phyloP scores from a whole-genome alignment of 2,113 vertebrate species.

The Daphoenositta chrysoptera region DNA sequence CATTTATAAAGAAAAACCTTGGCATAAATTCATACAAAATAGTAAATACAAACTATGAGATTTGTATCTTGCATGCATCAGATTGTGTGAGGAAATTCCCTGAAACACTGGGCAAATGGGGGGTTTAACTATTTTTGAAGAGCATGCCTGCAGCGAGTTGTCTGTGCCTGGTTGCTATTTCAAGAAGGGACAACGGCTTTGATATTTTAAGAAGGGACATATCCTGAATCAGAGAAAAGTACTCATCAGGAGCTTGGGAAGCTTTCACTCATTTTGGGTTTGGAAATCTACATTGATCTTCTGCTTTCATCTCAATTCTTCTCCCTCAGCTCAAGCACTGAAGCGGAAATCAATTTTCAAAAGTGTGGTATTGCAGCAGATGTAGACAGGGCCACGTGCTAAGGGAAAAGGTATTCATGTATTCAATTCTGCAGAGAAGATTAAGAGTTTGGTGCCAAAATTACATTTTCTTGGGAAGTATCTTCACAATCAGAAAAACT shows the following conservation, averaged over 20 bases:
- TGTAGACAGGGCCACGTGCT: neutral
- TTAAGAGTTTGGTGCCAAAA: neutral
- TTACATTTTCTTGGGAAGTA: neutral
- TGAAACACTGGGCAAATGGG: neutral
- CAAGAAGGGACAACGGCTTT: neutral
- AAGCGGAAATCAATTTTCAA: neutral
- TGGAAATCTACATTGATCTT: neutral
- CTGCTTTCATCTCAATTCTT: neutral
- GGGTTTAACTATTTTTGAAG: neutral
- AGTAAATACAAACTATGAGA: neutral
- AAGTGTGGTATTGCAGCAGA: neutral
- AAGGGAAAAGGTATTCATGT: neutral
- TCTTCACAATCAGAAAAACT: neutral
- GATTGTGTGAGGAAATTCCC: neutral
- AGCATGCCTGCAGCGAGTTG: neutral
- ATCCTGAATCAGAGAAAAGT: neutral
- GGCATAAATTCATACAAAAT: neutral
- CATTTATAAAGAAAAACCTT: neutral
- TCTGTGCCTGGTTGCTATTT: neutral
- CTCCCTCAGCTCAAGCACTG: neutral
- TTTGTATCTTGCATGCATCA: neutral
- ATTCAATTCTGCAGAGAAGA: neutral
- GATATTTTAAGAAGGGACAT: neutral
- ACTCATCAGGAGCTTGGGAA: neutral
- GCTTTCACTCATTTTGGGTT: neutral